Conservation (phyloP, 2,797 vertebrate genomes). For the Hypotaenidia philippensis region DNA sequence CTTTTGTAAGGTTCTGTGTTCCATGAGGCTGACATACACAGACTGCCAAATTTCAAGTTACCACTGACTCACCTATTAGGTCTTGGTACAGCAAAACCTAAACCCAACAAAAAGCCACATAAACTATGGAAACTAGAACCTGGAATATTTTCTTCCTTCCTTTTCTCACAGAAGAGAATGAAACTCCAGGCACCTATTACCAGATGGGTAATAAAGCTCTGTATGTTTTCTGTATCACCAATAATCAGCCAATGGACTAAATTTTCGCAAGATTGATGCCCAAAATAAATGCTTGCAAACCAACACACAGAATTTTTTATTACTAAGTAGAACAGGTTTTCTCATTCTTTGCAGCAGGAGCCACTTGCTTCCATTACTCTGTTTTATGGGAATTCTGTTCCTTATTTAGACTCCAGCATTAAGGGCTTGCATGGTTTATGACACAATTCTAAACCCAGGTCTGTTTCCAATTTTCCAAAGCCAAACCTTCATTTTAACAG, state of each 20-base stretch:
- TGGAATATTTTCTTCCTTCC: neutral
- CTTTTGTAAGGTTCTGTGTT: neutral
- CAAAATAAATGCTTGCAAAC: conserved; percentile 22
- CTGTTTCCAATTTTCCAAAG: conserved; percentile 26
- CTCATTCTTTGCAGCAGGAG: neutral
- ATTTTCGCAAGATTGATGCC: neutral
- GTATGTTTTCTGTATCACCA: neutral
- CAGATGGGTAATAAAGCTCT: neutral
- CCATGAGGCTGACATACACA: neutral
- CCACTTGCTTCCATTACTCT: neutral
- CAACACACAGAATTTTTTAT: neutral
- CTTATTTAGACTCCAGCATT: conserved; percentile 1
- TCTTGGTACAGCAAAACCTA: neutral
- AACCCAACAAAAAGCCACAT: conserved; percentile 10
- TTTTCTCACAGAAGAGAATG: conserved; percentile 5
- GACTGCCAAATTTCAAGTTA: neutral
- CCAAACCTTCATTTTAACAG: neutral
- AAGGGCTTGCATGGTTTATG: neutral
- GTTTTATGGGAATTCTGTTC: conserved; percentile 25
- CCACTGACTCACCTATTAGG: neutral
- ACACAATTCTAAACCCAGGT: neutral
- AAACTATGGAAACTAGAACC: conserved; percentile 6
- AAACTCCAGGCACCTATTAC: neutral
- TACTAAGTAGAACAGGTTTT: neutral
- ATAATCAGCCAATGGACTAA: neutral